These are phyloP conservation scores for Ceyx margarethae DNA, from an alignment of 2,113 vertebrate genomes.

Conservation along the genomic window DNA sequence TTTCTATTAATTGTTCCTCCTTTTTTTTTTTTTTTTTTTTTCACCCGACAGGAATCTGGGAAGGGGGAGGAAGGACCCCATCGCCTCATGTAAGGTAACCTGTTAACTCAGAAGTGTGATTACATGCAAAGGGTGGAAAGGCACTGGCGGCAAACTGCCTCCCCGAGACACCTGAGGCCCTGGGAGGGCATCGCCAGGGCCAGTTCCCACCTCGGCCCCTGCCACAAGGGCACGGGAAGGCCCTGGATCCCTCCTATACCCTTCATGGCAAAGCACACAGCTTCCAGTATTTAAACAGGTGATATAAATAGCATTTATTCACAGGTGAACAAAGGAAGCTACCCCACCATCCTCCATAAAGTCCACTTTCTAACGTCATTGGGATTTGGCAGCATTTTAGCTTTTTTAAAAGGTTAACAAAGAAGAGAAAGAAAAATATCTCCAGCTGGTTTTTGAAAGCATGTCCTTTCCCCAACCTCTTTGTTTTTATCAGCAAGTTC, in stretches of 20 bases:
- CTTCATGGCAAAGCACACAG: background rate
- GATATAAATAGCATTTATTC: background rate
- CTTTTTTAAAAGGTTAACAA: background rate
- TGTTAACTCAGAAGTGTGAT: background rate
- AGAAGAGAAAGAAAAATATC: background rate
- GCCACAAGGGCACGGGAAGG: accelerated
- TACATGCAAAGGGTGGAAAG: background rate
- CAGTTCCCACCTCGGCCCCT: background rate
- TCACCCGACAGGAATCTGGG: background rate
- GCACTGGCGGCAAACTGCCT: background rate
- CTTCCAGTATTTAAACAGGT: background rate
- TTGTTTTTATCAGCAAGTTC: background rate
- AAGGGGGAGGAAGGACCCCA: background rate
- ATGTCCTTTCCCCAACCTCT: background rate
- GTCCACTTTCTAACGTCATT: background rate
- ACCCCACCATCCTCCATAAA: background rate
- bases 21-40: too few species aligned
- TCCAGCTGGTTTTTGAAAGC: background rate
- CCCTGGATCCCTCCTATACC: background rate
- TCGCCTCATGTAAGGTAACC: background rate
- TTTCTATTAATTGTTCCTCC: background rate
- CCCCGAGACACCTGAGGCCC: background rate
- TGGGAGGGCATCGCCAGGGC: background rate
- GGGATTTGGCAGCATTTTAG: background rate
- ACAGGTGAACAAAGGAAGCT: background rate